Percentiles rank a stretch among this genome's conserved stretches.
phyloP scores from a whole-genome alignment of 1,140 invertebrate species.

The Andricus grossulariae region DNA sequence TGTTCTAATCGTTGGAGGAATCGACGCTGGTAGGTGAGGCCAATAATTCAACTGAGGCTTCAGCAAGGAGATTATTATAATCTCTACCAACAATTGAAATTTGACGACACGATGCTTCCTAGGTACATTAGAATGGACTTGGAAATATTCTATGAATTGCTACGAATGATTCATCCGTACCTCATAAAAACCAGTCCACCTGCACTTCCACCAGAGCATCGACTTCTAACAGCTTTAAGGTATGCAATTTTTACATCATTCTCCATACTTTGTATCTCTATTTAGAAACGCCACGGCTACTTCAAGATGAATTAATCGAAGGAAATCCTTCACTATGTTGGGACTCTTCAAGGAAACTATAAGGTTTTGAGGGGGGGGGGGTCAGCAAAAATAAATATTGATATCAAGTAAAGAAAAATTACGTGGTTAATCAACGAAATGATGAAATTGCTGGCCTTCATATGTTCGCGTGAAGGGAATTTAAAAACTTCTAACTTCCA shows the following conservation, averaged over 20 bases:
- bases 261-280: neutral
- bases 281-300: too few species aligned
- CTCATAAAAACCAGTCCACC: neutral
- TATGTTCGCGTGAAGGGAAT: too few species aligned
- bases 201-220: conserved; percentile 32
- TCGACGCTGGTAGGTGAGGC: conserved; percentile 33
- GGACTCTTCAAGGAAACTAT: too few species aligned
- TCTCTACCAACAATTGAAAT: conserved; percentile 28
- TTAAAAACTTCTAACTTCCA: too few species aligned
- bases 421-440: too few species aligned
- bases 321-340: too few species aligned
- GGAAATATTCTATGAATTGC: neutral
- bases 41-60: conserved; percentile 34
- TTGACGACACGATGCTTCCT: neutral
- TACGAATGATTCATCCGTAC: conserved; percentile 1
- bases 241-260: too few species aligned
- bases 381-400: too few species aligned
- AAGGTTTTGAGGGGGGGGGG: too few species aligned
- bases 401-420: too few species aligned
- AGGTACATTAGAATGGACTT: conserved; percentile 32
- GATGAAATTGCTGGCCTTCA: too few species aligned
- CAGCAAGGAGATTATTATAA: conserved; percentile 36
- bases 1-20: conserved; percentile 28
- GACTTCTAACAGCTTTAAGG: conserved; percentile 31
- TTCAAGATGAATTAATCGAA: too few species aligned